Evolutionary conservation across 2,797 vertebrate genomes (phyloP).

Genomic region (Onychomys torridus): DNA sequence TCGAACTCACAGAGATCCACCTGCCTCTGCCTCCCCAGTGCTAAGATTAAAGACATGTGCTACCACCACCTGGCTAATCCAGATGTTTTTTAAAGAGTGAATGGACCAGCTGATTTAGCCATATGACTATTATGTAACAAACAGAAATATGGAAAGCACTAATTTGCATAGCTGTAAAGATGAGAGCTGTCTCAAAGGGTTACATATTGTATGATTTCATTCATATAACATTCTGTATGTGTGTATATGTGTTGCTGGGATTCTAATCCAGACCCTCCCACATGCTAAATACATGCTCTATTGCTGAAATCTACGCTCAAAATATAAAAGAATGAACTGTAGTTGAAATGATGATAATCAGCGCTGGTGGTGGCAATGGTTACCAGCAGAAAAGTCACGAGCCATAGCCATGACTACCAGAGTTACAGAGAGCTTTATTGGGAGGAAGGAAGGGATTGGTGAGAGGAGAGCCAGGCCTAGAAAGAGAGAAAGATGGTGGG

Average conservation of each 20-base stretch:
- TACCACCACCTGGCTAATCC: not conserved
- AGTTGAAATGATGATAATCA: too few species aligned
- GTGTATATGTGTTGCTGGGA: not conserved
- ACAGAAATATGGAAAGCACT: not conserved
- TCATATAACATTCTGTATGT: not conserved
- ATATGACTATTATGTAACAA: not conserved
- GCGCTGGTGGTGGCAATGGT: too few species aligned
- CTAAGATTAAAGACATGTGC: too few species aligned
- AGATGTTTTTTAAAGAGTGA: not conserved
- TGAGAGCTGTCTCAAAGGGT: not conserved
- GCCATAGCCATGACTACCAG: too few species aligned
- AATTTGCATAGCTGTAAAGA: constrained; percentile 23
- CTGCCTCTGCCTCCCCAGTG: too few species aligned
- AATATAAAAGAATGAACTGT: constrained; percentile 14
- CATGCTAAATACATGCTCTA: not conserved
- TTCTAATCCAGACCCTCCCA: too few species aligned
- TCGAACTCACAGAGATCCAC: too few species aligned
- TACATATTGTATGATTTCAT: not conserved
- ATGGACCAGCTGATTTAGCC: not conserved
- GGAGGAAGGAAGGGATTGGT: too few species aligned
- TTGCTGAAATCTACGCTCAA: not conserved
- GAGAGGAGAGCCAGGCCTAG: too few species aligned
- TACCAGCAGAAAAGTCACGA: too few species aligned
- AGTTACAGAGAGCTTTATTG: too few species aligned
- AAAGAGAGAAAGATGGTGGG: too few species aligned